Percentiles rank a stretch among this genome's conserved stretches.
phyloP scores from a whole-genome alignment of 2,113 vertebrate species.

The Notarius lentiginosus region DNA sequence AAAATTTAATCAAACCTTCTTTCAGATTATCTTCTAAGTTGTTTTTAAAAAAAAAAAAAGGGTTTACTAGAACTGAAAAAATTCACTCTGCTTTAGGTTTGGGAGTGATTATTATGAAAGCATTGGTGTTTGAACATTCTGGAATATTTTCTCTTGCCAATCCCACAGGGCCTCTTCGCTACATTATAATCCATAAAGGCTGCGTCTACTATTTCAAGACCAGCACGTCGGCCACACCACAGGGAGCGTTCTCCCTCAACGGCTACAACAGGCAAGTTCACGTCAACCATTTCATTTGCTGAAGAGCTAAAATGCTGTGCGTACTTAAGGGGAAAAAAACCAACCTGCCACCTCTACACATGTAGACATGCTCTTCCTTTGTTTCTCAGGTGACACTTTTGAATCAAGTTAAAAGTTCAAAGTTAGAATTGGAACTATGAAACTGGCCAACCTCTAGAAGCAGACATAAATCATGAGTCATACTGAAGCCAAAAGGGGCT shows the following conservation, averaged over 20 bases:
- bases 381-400: neutral
- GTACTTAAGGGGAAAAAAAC: neutral
- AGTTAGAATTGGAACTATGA: no score
- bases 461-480: neutral
- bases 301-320: neutral
- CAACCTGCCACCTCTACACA: neutral
- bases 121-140: neutral
- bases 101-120: neutral
- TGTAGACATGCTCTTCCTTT: neutral
- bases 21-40: neutral
- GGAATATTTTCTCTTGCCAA: conserved; percentile 3
- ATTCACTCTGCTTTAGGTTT: neutral
- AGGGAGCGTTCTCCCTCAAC: conserved; percentile 94
- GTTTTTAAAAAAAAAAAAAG: neutral
- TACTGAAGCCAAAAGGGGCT: neutral
- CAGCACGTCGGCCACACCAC: conserved; percentile 89
- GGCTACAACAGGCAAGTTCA: conserved; percentile 93
- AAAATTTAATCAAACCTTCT: neutral
- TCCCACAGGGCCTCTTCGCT: conserved; percentile 88
- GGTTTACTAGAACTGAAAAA: neutral
- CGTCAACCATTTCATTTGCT: neutral
- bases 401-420: neutral
- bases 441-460: neutral
- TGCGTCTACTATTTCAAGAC: conserved; percentile 97
- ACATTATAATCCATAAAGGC: conserved; percentile 90